Conservation (phyloP, 2,888 invertebrate genomes). For the Lasioglossum calceatum region DNA sequence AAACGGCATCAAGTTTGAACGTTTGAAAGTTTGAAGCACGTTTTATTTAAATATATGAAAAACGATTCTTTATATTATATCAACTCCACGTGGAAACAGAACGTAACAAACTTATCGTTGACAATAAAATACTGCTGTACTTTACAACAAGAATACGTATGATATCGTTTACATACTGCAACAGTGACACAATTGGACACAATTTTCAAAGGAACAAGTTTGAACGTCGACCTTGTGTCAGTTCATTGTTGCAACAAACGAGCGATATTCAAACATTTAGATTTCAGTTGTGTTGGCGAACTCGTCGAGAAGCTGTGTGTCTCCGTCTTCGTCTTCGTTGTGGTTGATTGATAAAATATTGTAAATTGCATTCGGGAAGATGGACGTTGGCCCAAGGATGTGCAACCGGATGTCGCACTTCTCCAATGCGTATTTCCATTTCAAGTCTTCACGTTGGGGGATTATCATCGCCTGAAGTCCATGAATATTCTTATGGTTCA, state of each 20-base stretch:
- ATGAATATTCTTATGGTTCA: not conserved
- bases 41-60: not conserved
- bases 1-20: not conserved
- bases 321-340: conserved; percentile 45
- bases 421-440: conserved; percentile 74
- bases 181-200: not conserved
- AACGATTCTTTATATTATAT: not conserved
- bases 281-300: not conserved
- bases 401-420: conserved; percentile 80
- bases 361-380: conserved; percentile 76
- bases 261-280: not conserved
- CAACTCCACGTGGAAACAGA: too few species aligned
- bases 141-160: not conserved
- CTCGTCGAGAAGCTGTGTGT: conserved; percentile 4
- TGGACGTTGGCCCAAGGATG: conserved; percentile 78
- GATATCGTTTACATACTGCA: not conserved
- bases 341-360: conserved; percentile 78
- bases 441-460: conserved; percentile 74
- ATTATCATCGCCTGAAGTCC: conserved; percentile 73
- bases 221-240: not conserved
- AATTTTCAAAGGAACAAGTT: not conserved
- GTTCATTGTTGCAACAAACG: not conserved
- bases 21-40: not conserved
- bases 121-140: not conserved
- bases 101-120: not conserved